These are phyloP conservation scores for Pungitius pungitius DNA, from an alignment of 2,113 vertebrate genomes.

Conservation along the genomic window DNA sequence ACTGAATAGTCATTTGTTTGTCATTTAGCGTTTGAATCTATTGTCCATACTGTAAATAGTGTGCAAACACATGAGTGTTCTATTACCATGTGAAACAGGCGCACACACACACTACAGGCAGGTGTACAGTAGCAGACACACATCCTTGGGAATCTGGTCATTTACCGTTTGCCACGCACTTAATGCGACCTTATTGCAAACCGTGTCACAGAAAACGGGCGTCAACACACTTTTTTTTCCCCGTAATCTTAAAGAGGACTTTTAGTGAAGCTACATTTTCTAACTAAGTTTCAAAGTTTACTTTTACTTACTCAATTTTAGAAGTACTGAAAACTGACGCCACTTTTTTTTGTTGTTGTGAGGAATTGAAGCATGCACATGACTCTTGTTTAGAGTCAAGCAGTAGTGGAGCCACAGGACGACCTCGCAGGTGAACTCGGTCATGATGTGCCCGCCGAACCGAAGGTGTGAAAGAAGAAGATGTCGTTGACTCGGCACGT, in stretches of 20 bases:
- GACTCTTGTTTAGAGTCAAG: constrained; percentile 70
- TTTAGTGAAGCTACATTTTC: constrained; percentile 25
- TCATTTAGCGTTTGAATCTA: background rate
- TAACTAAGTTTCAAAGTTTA: background rate
- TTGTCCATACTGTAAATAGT: background rate
- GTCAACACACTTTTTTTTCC: background rate
- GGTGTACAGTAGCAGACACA: constrained; percentile 3
- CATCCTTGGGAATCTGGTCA: constrained; percentile 3
- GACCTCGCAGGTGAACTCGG: constrained; percentile 55
- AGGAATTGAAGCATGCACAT: constrained; percentile 69
- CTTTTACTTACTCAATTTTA: constrained; percentile 47
- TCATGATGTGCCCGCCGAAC: constrained; percentile 4
- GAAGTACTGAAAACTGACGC: constrained; percentile 75
- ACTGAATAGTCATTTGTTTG: background rate
- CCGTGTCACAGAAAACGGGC: constrained; percentile 9
- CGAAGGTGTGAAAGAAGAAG: constrained; percentile 40
- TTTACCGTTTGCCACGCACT: constrained; percentile 24
- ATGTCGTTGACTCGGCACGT: background rate
- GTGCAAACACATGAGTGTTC: constrained; percentile 1
- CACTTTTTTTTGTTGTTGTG: constrained; percentile 72
- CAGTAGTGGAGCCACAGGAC: constrained; percentile 40
- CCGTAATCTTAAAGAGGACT: constrained; percentile 32
- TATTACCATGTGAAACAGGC: no score
- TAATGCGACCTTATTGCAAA: constrained; percentile 21
- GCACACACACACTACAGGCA: constrained; percentile 37